Conservation (phyloP, 2,797 vertebrate species). For the Bovichtus diacanthus region DNA sequence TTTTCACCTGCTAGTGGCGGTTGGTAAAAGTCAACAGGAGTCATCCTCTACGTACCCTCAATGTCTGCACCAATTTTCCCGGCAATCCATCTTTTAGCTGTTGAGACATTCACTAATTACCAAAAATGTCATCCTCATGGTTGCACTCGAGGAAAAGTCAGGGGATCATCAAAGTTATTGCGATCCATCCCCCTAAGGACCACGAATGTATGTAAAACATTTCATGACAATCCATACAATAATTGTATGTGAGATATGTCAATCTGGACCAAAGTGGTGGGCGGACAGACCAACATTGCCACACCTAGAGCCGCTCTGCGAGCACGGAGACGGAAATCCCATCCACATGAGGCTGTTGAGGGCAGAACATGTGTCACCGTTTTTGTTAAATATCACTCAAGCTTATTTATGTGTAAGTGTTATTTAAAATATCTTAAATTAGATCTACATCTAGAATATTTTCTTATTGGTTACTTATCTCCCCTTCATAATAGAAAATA, state of each 20-base stretch:
- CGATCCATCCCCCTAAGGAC: not conserved
- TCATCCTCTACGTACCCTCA: not conserved
- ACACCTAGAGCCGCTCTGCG: not conserved
- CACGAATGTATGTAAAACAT: not conserved
- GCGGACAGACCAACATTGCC: slow-evolving; percentile 14
- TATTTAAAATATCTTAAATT: slow-evolving; percentile 50
- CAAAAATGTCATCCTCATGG: not conserved
- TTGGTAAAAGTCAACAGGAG: not conserved
- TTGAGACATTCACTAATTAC: not conserved
- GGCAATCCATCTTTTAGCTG: not conserved
- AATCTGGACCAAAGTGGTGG: not conserved
- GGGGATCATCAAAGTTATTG: not conserved
- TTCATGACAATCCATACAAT: not conserved
- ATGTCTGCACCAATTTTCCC: not conserved
- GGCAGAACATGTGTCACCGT: slow-evolving; percentile 29
- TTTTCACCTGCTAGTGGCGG: not conserved
- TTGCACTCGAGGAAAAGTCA: not conserved
- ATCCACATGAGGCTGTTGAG: slow-evolving; percentile 18
- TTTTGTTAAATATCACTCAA: slow-evolving; percentile 52
- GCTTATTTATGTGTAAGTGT: slow-evolving; percentile 35
- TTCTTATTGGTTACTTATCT: slow-evolving; percentile 58
- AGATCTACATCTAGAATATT: slow-evolving; percentile 55
- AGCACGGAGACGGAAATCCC: not conserved
- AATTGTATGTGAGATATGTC: not conserved
- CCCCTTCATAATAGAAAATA: slow-evolving; percentile 33